Base-by-base conservation (phyloP, 2,797 vertebrate species). In the Phalloptychus januarius region DNA sequence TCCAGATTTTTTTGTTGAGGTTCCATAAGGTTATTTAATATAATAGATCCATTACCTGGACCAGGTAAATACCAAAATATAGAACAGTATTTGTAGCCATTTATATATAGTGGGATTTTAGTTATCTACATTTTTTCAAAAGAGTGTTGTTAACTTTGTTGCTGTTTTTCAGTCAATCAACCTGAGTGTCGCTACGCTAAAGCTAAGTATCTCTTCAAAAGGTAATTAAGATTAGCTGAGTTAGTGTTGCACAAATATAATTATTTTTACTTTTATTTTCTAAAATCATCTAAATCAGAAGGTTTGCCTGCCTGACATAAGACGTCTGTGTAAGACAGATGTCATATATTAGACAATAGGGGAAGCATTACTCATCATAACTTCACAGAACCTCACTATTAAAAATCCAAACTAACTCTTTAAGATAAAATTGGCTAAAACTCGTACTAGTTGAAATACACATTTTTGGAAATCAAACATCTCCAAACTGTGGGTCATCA, bases 401-500 rank as follows among this genome's bases (percentile, higher is more conserved):
- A 42, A 71, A 71, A 45, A 44, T 71, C 67, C 12, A 44, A 71
- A 25, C 42, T 10, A 23, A 23, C 42, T 42, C 67, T 31, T 75
- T 71, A 77, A 81, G 50, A n/a, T 71, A 23, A 48, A 79, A 77
- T 78, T 58, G 81, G 75, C 75, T 11, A 12, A 73, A 85, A 76
- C 54, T 81, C 82, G 72, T 63, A 63, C 76, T 77, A 82, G 42
- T 74, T 77, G 71, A 74, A 80, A 82, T 45, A 76, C 5, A 33
- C 83, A 82, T 75, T 40, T 80, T 75, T 65, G 56, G 45, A 87
- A 86, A 54, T 56, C 20, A 76, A 78, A 74, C 63, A 28, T 73
- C 56, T 85, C 45, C 78, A 70, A 83, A 81, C 5, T 80, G 79
- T 87, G 88, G 81, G 87, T 92, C 86, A 92, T 84, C 92, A 94